Conservation (phyloP, 2,113 vertebrate genomes). For the Anhinga rufa region DNA sequence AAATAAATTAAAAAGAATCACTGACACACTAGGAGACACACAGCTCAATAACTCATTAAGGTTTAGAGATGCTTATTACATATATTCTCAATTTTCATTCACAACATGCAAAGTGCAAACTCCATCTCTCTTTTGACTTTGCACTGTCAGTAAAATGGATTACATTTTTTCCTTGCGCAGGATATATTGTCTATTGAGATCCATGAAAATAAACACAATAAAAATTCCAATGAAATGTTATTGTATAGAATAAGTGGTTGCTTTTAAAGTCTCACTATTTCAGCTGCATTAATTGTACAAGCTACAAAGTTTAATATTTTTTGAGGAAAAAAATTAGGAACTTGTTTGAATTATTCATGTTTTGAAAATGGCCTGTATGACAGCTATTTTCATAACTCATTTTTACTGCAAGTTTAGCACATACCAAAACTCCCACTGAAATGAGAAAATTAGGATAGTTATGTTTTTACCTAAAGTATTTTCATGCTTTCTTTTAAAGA, state of each 20-base stretch:
- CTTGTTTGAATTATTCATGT: slow-evolving; percentile 33
- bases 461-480: neutral
- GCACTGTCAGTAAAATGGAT: neutral
- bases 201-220: slow-evolving; percentile 39
- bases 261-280: slow-evolving; percentile 14
- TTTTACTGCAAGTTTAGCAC: slow-evolving; percentile 39
- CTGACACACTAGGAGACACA: slow-evolving; percentile 14
- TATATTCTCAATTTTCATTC: slow-evolving; percentile 41
- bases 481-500: neutral
- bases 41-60: slow-evolving; percentile 57
- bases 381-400: slow-evolving; percentile 38
- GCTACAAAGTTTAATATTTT: slow-evolving; percentile 5
- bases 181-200: slow-evolving; percentile 1
- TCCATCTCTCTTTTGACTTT: slow-evolving; percentile 28
- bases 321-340: neutral
- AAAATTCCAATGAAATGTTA: neutral
- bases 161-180: neutral
- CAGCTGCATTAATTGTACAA: slow-evolving; percentile 37
- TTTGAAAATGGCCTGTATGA: slow-evolving; percentile 32
- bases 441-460: slow-evolving; percentile 16
- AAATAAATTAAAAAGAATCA: slow-evolving; percentile 42
- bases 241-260: neutral
- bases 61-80: slow-evolving; percentile 33
- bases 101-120: slow-evolving; percentile 6
- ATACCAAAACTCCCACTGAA: neutral